Percentiles rank a stretch among this genome's conserved stretches.
phyloP scores from a whole-genome alignment of 2,113 vertebrate genomes.

The Phalacrocorax brasilianus region DNA sequence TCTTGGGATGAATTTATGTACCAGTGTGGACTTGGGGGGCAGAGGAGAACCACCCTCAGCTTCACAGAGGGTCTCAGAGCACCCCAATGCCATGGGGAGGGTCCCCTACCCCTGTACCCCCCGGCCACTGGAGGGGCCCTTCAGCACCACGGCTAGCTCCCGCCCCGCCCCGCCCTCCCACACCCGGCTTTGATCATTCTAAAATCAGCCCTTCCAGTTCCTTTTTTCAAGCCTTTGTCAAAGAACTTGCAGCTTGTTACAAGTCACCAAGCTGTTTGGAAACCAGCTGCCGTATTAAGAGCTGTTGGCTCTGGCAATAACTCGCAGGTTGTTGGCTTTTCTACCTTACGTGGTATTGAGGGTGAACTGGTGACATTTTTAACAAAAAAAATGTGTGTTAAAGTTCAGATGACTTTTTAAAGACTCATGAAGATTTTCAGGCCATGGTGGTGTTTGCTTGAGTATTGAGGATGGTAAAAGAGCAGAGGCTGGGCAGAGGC shows the following conservation, averaged over 20 bases:
- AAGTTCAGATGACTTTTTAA: neutral
- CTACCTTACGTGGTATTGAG: rapidly evolving
- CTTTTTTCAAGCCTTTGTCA: neutral
- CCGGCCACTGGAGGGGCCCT: rapidly evolving
- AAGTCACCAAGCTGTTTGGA: neutral
- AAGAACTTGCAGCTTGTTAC: neutral
- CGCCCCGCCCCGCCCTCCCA: neutral
- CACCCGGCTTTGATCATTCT: neutral
- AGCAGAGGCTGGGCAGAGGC: neutral
- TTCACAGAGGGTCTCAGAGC: neutral
- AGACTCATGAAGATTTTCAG: neutral
- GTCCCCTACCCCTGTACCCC: neutral
- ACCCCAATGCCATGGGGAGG: neutral
- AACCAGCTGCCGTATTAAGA: neutral
- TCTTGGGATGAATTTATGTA: neutral
- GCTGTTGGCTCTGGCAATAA: neutral
- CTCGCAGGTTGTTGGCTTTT: rapidly evolving
- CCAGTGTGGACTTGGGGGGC: neutral
- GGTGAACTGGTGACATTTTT: neutral
- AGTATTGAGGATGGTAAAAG: neutral
- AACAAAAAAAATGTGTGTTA: neutral
- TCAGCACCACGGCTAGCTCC: neutral
- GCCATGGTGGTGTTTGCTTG: neutral
- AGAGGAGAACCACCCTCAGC: neutral
- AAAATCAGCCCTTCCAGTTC: neutral